These are phyloP conservation scores for Agrilus mali DNA, from an alignment of 2,888 invertebrate species.

Conservation along the genomic window DNA sequence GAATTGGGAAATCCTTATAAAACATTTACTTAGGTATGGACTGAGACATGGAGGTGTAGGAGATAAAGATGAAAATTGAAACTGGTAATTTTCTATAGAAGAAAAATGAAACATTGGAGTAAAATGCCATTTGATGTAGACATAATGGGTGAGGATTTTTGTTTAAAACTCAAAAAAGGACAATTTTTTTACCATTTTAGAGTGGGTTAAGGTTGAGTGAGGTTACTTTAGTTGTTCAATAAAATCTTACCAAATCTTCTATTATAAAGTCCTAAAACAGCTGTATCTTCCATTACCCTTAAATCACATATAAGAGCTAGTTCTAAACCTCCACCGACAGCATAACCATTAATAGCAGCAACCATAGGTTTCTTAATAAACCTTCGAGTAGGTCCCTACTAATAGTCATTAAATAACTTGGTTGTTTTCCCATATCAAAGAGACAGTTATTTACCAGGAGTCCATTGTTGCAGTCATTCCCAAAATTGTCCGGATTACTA, in stretches of 20 bases:
- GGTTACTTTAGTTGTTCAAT: no score
- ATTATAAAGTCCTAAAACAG: constrained; percentile 76
- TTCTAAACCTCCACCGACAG: constrained; percentile 85
- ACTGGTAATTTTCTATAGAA: no score
- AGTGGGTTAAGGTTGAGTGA: no score
- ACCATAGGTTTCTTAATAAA: constrained; percentile 75
- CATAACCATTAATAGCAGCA: constrained; percentile 82
- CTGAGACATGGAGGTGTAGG: no score
- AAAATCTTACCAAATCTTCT: constrained; percentile 61
- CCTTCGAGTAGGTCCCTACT: constrained; percentile 52
- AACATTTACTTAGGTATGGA: no score
- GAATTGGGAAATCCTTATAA: no score
- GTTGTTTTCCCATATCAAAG: background rate
- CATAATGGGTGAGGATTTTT: no score
- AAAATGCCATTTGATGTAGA: no score
- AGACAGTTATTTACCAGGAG: constrained; percentile 34
- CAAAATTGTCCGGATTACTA: constrained; percentile 13
- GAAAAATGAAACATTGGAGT: no score
- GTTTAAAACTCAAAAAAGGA: no score
- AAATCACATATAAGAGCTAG: constrained; percentile 85
- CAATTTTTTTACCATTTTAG: no score
- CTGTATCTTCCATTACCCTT: constrained; percentile 74
- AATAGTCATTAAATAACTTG: constrained; percentile 1
- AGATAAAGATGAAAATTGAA: no score
- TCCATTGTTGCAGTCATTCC: constrained; percentile 29